Evolutionary conservation across 2,113 vertebrate species (phyloP), one percentile per base, ranked within the genome.

Genomic region (Nesogale talazaci): DNA sequence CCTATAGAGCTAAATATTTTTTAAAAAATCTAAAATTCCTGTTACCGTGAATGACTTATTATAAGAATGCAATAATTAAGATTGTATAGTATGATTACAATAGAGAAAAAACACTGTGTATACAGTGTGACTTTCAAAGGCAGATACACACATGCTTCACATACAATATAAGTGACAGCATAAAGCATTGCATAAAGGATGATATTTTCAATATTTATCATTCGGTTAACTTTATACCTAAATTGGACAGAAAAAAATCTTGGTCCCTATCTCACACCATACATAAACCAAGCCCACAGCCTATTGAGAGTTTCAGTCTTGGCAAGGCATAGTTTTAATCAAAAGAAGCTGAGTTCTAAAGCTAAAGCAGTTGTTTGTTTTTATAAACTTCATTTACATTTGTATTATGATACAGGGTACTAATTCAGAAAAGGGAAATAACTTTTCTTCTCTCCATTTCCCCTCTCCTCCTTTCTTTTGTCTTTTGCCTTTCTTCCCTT

Each of bases 331-430:
- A 93, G 15, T 83, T n/a, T 91, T 94, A 81, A 83, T 31, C 29
- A 74, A 90, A 96, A 94, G 88, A 23, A 90, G 90, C 27, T 0
- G 81, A 85, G 25, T 91, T 95, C 92, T 80, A 94, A 95, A 96
- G 61, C 15, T 77, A 81, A 52, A 92, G 85, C 93, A 93, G 46
- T 75, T 80, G 65, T 75, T 12, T 78, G 72, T 74, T 57, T 92
- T 76, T 61, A 75, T 61, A 93, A 94, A 74, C 1, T 56, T 59
- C 42, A 92, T 79, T 95, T 89, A 69, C 6, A 84, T 87, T 92
- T 57, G 76, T 83, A 38, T 7, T 16, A n/a, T 59, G 11, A 69
- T 82, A 56, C 42, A 89, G 9, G 42, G 76, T 31, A 56, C 27
- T 42, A 67, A 25, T 46, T 52, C 15, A 25, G 16, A 61, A 15